phyloP scores from a whole-genome alignment of 2,113 vertebrate genomes.

The Crotophaga sulcirostris region DNA sequence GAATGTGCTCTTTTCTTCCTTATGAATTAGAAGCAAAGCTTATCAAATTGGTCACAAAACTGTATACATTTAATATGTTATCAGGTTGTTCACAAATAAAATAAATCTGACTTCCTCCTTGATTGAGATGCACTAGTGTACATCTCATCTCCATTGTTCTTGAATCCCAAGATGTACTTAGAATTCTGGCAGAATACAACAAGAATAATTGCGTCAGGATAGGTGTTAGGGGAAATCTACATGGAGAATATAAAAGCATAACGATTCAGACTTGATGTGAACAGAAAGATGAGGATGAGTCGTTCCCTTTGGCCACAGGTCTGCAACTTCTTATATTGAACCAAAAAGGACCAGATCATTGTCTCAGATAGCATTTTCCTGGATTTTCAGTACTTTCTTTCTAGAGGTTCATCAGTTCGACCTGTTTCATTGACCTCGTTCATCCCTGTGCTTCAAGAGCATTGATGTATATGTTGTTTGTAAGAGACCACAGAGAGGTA shows the following conservation, averaged over 20 bases:
- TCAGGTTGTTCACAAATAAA: neutral
- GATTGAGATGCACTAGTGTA: neutral
- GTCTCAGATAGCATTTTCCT: neutral
- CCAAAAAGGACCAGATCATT: neutral
- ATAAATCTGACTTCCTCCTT: neutral
- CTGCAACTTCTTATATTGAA: neutral
- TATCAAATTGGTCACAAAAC: neutral
- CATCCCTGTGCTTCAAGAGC: neutral
- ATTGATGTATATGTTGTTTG: neutral
- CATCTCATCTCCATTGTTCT: neutral
- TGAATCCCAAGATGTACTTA: neutral
- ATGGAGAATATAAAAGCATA: neutral
- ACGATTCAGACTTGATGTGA: neutral
- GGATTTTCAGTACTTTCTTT: neutral
- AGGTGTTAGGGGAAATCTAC: neutral
- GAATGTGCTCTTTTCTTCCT: neutral
- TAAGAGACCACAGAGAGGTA: neutral
- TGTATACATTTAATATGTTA: neutral
- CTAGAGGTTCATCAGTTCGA: neutral
- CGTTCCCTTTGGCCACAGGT: neutral
- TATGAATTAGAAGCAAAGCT: neutral
- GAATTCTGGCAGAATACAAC: neutral
- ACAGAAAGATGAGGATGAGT: neutral
- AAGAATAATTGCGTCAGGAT: neutral
- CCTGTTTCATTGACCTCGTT: neutral